Evolutionary conservation across 1,140 invertebrate genomes (phyloP).

Genomic region (Aphelinus certus): DNA sequence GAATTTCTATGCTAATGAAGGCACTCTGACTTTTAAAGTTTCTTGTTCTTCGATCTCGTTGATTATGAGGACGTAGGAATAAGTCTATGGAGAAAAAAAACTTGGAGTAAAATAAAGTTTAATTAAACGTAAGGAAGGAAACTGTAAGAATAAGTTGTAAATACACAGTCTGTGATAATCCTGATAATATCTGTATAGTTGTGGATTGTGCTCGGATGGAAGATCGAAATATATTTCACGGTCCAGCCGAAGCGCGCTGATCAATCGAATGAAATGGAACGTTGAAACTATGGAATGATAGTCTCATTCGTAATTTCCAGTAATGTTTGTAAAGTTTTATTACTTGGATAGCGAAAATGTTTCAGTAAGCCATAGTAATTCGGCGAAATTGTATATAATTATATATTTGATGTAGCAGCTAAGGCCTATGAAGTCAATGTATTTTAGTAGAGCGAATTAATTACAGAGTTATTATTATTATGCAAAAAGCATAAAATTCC

Average conservation of each 20-base stretch:
- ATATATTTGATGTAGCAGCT: constrained; percentile 53
- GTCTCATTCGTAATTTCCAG: constrained; percentile 36
- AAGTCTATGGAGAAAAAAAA: constrained; percentile 30
- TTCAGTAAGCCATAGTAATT: constrained; percentile 38
- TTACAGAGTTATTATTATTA: constrained; percentile 58
- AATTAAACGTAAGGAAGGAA: constrained; percentile 46
- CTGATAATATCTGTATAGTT: constrained; percentile 60
- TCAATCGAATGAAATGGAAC: constrained; percentile 28
- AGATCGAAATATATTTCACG: constrained; percentile 27
- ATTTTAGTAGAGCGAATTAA: constrained; percentile 60
- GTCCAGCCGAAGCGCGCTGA: constrained; percentile 35
- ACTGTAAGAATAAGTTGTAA: constrained; percentile 61
- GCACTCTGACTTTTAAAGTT: constrained; percentile 30
- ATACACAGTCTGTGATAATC: constrained; percentile 68
- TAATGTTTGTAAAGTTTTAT: constrained; percentile 40
- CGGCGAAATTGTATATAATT: constrained; percentile 52
- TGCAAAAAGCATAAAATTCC: constrained; percentile 56
- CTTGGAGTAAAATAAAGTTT: constrained; percentile 40
- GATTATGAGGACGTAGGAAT: constrained; percentile 35
- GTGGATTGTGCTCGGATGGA: constrained; percentile 44
- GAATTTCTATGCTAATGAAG: constrained; percentile 26
- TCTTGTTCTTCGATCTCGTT: constrained; percentile 39
- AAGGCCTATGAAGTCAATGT: constrained; percentile 64
- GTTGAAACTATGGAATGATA: constrained; percentile 30
- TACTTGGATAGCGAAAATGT: constrained; percentile 35